Conservation (phyloP, 1,140 invertebrate species). For the Battus philenor region DNA sequence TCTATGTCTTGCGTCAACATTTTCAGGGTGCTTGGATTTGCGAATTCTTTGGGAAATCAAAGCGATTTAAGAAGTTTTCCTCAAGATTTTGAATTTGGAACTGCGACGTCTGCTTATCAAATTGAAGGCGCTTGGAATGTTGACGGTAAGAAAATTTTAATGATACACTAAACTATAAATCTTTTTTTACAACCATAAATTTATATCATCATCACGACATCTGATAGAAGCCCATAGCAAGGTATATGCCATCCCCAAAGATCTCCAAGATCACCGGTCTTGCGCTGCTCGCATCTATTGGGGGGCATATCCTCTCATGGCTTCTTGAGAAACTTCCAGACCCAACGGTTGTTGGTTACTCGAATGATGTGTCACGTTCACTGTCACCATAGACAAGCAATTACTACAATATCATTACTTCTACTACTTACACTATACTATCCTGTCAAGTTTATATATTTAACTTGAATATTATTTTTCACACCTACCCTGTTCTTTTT, state of each 20-base stretch:
- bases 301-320: background rate
- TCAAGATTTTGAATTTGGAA: slow-evolving; percentile 72
- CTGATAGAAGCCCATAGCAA: too few relatives aligned
- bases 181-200: background rate
- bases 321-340: background rate
- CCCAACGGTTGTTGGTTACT: too few relatives aligned
- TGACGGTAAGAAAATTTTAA: slow-evolving; percentile 56
- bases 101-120: slow-evolving; percentile 75
- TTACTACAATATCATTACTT: too few relatives aligned
- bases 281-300: background rate
- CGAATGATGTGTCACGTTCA: too few relatives aligned
- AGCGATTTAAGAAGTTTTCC: slow-evolving; percentile 52
- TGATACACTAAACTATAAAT: background rate
- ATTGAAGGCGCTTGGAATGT: slow-evolving; percentile 77
- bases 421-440: too few relatives aligned
- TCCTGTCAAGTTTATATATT: too few relatives aligned
- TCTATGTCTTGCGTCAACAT: too few relatives aligned
- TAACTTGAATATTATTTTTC: too few relatives aligned
- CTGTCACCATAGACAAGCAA: too few relatives aligned
- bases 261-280: background rate
- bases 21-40: too few relatives aligned
- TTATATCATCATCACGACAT: background rate
- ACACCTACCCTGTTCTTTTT: too few relatives aligned
- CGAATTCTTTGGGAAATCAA: background rate
- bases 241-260: too few relatives aligned